These are phyloP conservation scores for Ispidina lecontei DNA, from an alignment of 2,797 vertebrate species.

Conservation along the genomic window DNA sequence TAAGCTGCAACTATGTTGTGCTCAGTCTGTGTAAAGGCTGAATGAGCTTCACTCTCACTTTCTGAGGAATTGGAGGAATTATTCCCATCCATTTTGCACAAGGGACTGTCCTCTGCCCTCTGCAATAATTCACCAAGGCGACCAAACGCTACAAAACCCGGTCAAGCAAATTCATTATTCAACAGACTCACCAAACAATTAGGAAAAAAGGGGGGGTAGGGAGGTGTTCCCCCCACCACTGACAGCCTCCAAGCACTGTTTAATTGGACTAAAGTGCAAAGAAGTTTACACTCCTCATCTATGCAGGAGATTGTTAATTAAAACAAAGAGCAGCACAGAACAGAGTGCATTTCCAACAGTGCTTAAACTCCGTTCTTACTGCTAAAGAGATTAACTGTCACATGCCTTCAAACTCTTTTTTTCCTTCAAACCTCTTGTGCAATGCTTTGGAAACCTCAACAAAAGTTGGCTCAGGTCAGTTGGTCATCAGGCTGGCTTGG, in stretches of 20 bases:
- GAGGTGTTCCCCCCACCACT: not conserved
- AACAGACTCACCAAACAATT: conserved; percentile 52
- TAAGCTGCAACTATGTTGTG: conserved; percentile 95
- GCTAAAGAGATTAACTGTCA: conserved; percentile 79
- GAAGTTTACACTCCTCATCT: conserved; percentile 66
- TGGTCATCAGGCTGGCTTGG: conserved; percentile 12
- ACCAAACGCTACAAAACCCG: not conserved
- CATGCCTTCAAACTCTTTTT: conserved; percentile 66
- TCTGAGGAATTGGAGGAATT: conserved; percentile 79
- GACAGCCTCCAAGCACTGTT: conserved; percentile 44
- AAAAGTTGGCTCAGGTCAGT: conserved; percentile 10
- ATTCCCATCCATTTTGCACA: conserved; percentile 73
- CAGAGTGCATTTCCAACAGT: conserved; percentile 47
- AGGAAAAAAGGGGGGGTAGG: not conserved
- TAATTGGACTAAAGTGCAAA: conserved; percentile 67
- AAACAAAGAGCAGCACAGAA: conserved; percentile 75
- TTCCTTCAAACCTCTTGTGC: conserved; percentile 44
- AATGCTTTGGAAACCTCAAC: conserved; percentile 37
- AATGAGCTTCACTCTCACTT: conserved; percentile 78
- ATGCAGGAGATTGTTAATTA: conserved; percentile 70
- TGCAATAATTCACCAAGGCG: conserved; percentile 10
- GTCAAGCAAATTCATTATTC: conserved; percentile 41
- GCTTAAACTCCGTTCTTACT: conserved; percentile 61
- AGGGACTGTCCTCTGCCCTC: conserved; percentile 12
- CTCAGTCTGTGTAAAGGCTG: conserved; percentile 90